Conservation (phyloP, 1,140 invertebrate genomes). For the Asobara japonica region DNA sequence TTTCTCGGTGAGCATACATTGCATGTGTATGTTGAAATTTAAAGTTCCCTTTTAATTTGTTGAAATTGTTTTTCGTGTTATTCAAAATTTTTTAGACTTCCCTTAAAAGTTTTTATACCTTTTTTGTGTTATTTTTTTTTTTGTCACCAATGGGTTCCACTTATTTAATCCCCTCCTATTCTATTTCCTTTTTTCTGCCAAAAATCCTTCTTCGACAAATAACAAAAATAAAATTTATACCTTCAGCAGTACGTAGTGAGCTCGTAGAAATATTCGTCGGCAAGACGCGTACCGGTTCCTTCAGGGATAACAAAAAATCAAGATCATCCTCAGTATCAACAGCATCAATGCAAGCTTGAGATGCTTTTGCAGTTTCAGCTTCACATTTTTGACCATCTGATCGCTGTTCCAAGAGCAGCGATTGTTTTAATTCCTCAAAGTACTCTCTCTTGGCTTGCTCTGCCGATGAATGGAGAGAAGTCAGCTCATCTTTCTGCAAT, state of each 20-base stretch:
- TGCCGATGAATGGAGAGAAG: constrained; percentile 42
- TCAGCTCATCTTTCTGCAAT: constrained; percentile 49
- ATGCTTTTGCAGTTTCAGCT: background rate
- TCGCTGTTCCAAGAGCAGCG: background rate
- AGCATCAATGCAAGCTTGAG: background rate
- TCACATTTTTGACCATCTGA: background rate
- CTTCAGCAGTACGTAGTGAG: constrained; percentile 9
- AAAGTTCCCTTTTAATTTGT: no score
- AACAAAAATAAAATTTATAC: no score
- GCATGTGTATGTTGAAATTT: no score
- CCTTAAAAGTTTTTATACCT: no score
- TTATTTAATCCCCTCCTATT: no score
- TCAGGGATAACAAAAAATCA: constrained; percentile 53
- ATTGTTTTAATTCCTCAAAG: background rate
- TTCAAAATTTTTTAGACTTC: background rate
- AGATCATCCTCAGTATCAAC: constrained; percentile 43
- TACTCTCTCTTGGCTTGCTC: constrained; percentile 42
- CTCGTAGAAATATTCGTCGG: constrained; percentile 9
- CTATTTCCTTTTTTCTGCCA: no score
- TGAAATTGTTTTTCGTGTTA: no score
- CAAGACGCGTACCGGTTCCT: constrained; percentile 43
- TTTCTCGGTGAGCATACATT: no score
- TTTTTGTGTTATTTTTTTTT: no score
- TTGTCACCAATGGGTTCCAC: no score
- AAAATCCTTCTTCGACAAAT: no score